These are phyloP conservation scores for Clarias gariepinus DNA, from an alignment of 2,113 vertebrate genomes.

Conservation along the genomic window DNA sequence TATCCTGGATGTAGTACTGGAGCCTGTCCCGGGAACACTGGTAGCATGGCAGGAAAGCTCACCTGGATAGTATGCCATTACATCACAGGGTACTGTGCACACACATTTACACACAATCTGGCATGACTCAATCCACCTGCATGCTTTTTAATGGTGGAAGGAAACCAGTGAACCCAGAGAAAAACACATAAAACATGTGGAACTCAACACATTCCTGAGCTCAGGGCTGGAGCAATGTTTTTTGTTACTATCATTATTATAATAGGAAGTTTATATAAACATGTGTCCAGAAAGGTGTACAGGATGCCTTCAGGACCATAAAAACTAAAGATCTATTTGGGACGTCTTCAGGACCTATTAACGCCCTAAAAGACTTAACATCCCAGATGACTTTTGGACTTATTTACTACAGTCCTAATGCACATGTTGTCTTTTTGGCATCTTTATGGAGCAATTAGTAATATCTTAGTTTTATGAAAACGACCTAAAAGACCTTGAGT, in stretches of 20 bases:
- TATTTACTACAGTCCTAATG: too few species aligned
- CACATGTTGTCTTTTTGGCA: too few species aligned
- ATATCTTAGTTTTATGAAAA: too few species aligned
- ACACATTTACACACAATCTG: not conserved
- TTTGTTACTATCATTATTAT: not conserved
- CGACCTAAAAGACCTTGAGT: too few species aligned
- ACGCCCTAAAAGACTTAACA: too few species aligned
- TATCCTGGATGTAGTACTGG: not conserved
- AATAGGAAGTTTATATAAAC: not conserved
- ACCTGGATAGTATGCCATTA: not conserved
- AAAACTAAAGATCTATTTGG: too few species aligned
- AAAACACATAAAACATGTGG: not conserved
- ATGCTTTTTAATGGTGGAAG: not conserved
- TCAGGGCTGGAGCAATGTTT: not conserved
- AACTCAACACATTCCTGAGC: not conserved
- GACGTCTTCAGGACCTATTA: too few species aligned
- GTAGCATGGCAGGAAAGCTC: not conserved
- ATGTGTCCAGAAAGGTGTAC: too few species aligned
- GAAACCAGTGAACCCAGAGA: not conserved
- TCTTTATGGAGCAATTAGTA: too few species aligned
- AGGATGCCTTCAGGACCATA: too few species aligned
- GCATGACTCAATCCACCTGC: too few species aligned
- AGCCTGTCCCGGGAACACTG: not conserved
- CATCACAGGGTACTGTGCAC: not conserved
- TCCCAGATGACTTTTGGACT: too few species aligned